These are phyloP conservation scores for Rhodinocichla rosea DNA, from an alignment of 2,113 vertebrate species.

Conservation along the genomic window DNA sequence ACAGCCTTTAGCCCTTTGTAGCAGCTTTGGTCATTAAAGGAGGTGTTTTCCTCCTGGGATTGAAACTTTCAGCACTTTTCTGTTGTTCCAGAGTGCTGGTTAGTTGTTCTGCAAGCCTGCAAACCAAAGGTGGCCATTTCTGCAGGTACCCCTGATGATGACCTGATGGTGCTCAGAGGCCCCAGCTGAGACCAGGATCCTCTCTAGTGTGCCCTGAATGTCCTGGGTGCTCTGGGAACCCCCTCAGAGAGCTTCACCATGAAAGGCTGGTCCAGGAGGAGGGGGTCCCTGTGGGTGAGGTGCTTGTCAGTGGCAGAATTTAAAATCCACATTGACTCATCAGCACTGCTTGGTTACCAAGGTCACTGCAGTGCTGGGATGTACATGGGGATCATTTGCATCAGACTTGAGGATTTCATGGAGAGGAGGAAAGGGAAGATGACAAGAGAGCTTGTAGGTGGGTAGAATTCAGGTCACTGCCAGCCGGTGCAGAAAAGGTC, in stretches of 20 bases:
- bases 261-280: background rate
- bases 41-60: background rate
- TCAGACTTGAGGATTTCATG: background rate
- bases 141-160: background rate
- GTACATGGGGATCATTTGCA: fast-evolving
- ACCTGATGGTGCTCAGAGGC: background rate
- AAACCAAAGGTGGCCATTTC: background rate
- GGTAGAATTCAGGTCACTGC: background rate
- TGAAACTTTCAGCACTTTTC: background rate
- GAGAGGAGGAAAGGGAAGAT: background rate
- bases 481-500: background rate
- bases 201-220: background rate
- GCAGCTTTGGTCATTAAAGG: background rate
- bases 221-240: background rate
- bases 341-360: background rate
- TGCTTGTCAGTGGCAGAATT: background rate
- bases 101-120: background rate
- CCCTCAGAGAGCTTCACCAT: background rate
- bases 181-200: background rate
- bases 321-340: background rate
- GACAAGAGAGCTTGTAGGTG: background rate
- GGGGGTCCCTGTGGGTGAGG: background rate
- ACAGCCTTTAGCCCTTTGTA: background rate
- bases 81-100: background rate
- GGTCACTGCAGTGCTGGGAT: background rate